phyloP scores from a whole-genome alignment of 2,797 vertebrate species.

The Rhinophrynus dorsalis region DNA sequence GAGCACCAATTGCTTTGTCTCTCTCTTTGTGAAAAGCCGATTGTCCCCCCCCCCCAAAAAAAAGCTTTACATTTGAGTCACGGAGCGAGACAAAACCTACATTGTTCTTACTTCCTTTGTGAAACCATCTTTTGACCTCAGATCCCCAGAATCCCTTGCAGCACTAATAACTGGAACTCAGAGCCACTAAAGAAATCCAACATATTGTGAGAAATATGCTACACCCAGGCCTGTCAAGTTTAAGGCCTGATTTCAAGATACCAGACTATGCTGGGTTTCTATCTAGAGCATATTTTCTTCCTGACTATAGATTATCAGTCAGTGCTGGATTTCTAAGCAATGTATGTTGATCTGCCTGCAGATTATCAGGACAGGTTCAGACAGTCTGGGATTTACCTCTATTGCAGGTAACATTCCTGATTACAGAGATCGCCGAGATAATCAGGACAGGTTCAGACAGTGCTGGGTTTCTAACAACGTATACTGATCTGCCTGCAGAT shows the following conservation, averaged over 20 bases:
- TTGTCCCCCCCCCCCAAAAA: neutral
- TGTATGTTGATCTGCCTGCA: neutral
- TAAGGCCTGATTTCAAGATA: no score
- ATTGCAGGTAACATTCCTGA: no score
- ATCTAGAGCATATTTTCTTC: no score
- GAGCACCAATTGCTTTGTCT: neutral
- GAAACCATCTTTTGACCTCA: conserved; percentile 10
- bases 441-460: no score
- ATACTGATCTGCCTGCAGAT: neutral
- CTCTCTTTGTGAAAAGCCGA: neutral
- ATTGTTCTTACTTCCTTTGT: conserved; percentile 31
- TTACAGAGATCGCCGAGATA: no score
- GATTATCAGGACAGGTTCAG: no score
- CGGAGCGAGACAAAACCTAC: conserved; percentile 8
- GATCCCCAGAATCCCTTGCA: neutral
- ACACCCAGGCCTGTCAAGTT: no score
- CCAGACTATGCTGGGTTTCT: no score
- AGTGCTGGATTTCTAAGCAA: neutral
- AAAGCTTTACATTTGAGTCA: conserved; percentile 19
- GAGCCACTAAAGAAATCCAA: neutral
- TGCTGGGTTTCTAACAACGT: no score
- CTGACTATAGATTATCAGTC: neutral
- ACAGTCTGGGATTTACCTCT: no score
- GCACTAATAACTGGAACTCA: neutral
- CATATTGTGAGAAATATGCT: no score